Base-by-base conservation (phyloP, 2,797 vertebrate genomes). In the Crocodylus rhombifer region DNA sequence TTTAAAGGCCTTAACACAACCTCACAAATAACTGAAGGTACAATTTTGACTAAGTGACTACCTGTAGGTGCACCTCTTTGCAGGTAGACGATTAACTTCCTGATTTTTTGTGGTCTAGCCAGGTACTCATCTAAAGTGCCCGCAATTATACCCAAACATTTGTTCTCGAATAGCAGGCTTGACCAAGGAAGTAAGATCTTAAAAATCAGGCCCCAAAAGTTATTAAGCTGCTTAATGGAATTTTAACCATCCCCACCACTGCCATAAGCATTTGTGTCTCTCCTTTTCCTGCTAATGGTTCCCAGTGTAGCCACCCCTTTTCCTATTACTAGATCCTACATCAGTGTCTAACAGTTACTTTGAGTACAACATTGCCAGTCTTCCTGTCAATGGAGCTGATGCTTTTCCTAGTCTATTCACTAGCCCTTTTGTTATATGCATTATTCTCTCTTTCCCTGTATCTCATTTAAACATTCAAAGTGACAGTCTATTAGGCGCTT, bases 401-500 rank as follows among this genome's bases (percentile, higher is more conserved):
- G 17, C 92, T 20, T 85, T 80, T 26, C 23, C 77, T 67, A 28
- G 69, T 58, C 82, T 87, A 64, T 55, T 61, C 82, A 87, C 86
- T 76, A 81, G 33, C 57, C 33, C 51, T 86, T 90, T 87, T 82
- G 87, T 92, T 89, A 80, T 90, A 93, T 90, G 92, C 90, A 82
- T 88, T 86, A 86, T 95, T 89, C 77, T 74, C 78, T 91, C 80
- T 73, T 80, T 80, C 81, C 77, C 83, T 81, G 67, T 84, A 80
- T 82, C 94, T 95, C 87, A 93, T 95, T 96, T 95, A 90, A 94
- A 76, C 95, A 92, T 88, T 88, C 88, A 91, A 93, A 91, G 88
- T 96, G 96, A 95, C 96, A 96, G 91, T 92, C 88, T 96, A 91
- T 96, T 97, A 97, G 94, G 93, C 92, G 87, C 90, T 91, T 94